A percentile compares a stretch with the other conserved stretches of the same genome.
These are phyloP conservation scores for Galago senegalensis DNA, from an alignment of 2,797 vertebrate species.

Conservation along the genomic window DNA sequence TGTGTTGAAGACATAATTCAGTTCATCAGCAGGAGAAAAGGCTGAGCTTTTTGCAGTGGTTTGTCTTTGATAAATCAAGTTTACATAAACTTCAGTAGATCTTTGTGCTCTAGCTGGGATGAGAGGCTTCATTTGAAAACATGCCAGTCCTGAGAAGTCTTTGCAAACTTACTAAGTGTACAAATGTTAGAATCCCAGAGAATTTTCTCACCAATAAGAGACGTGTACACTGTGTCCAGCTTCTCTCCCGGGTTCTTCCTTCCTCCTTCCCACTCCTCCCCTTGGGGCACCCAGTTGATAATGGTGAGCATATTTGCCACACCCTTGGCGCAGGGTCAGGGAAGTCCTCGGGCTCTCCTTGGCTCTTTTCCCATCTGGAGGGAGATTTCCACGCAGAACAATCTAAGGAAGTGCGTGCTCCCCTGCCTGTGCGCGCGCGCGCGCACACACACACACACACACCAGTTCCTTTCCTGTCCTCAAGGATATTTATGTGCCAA, in stretches of 20 bases:
- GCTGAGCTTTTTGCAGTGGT: background rate
- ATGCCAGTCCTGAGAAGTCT: conserved; percentile 8
- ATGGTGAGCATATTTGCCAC: conserved; percentile 8
- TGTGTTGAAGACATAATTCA: background rate
- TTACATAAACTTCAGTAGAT: background rate
- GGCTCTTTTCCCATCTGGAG: conserved; percentile 71
- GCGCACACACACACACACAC: background rate
- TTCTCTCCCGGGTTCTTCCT: background rate
- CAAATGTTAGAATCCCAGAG: background rate
- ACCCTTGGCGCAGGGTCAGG: conserved; percentile 77
- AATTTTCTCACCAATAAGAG: conserved; percentile 36
- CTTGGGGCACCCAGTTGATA: conserved; percentile 12
- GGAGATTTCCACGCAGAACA: conserved; percentile 83
- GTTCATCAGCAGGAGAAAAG: background rate
- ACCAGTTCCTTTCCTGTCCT: conserved; percentile 65
- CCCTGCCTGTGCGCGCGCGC: no score
- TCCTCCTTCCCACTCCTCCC: background rate
- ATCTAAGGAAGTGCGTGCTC: conserved; percentile 76
- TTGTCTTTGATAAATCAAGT: conserved; percentile 55
- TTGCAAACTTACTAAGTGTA: conserved; percentile 17
- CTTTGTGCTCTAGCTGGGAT: background rate
- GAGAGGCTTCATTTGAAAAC: conserved; percentile 2
- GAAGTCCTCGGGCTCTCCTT: conserved; percentile 84
- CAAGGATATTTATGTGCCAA: conserved; percentile 63
- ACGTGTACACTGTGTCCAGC: background rate